A percentile compares a stretch with the other conserved stretches of the same genome.
phyloP scores from a whole-genome alignment of 2,797 vertebrate species.

The Hylomyscus alleni region DNA sequence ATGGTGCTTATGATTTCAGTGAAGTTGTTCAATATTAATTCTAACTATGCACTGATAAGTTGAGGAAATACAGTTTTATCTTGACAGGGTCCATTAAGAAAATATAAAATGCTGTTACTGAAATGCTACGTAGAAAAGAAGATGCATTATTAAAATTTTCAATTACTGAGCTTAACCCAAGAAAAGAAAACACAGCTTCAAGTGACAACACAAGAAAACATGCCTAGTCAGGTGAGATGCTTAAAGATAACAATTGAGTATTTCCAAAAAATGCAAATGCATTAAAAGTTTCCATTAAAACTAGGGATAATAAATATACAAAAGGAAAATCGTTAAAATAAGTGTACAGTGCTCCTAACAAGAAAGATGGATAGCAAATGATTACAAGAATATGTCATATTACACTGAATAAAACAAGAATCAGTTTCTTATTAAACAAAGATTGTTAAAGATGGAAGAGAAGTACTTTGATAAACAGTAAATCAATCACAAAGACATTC shows the following conservation, averaged over 20 bases:
- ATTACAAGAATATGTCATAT: background rate
- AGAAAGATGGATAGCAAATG: background rate
- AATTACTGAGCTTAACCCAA: background rate
- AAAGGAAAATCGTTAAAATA: background rate
- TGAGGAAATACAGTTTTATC: background rate
- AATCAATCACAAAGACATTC: background rate
- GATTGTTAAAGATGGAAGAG: background rate
- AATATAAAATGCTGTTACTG: background rate
- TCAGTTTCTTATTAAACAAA: background rate
- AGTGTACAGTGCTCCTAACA: background rate
- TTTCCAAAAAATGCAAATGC: background rate
- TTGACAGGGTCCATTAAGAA: background rate
- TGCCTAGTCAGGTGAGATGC: background rate
- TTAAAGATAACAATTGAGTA: background rate
- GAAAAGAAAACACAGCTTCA: background rate
- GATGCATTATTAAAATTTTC: background rate
- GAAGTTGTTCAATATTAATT: conserved; percentile 13
- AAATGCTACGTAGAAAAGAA: background rate
- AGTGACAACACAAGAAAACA: background rate
- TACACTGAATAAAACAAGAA: background rate
- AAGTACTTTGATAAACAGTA: background rate
- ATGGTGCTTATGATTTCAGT: background rate
- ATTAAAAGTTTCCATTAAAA: background rate
- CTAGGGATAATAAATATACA: background rate
- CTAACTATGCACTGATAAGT: background rate